A percentile compares a stretch with the other conserved stretches of the same genome.
phyloP scores from a whole-genome alignment of 1,140 invertebrate species.

The Capitella teleta region DNA sequence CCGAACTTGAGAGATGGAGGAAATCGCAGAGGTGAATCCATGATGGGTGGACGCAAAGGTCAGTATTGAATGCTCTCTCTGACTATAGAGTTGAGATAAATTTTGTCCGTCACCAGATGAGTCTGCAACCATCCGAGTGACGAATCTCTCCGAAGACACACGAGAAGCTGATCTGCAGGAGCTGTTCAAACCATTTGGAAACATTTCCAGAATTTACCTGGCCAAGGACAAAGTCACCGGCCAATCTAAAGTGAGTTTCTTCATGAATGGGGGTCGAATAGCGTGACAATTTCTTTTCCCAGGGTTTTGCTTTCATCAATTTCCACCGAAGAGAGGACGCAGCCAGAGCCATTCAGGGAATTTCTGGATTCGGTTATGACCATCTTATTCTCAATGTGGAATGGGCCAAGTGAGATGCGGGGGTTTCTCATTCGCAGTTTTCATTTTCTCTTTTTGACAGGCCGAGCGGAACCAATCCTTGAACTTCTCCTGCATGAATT shows the following conservation, averaged over 20 bases:
- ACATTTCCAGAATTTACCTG: slow-evolving; percentile 73
- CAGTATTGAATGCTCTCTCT: background rate
- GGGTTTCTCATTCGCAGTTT: background rate
- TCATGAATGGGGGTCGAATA: background rate
- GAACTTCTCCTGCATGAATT: too few species aligned
- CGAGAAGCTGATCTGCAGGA: slow-evolving; percentile 90
- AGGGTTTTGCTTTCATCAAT: slow-evolving; percentile 88
- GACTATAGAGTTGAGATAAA: background rate
- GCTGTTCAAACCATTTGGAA: slow-evolving; percentile 81
- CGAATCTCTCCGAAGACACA: slow-evolving; percentile 93
- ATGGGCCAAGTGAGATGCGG: slow-evolving; percentile 91
- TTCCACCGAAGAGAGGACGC: slow-evolving; percentile 83
- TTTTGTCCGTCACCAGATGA: slow-evolving; percentile 48
- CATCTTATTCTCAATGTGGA: slow-evolving; percentile 96
- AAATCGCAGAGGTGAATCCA: slow-evolving; percentile 57
- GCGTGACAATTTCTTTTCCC: slow-evolving; percentile 5
- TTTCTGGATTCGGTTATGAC: slow-evolving; percentile 95
- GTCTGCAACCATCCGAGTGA: slow-evolving; percentile 81
- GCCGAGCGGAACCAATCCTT: too few species aligned
- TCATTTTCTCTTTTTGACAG: background rate
- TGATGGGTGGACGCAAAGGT: slow-evolving; percentile 39
- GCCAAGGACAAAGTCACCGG: slow-evolving; percentile 64
- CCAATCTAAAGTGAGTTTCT: slow-evolving; percentile 41
- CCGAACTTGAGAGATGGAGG: slow-evolving; percentile 75
- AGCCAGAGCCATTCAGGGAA: slow-evolving; percentile 71